phyloP scores from a whole-genome alignment of 2,797 vertebrate genomes.

The Clamator glandarius region DNA sequence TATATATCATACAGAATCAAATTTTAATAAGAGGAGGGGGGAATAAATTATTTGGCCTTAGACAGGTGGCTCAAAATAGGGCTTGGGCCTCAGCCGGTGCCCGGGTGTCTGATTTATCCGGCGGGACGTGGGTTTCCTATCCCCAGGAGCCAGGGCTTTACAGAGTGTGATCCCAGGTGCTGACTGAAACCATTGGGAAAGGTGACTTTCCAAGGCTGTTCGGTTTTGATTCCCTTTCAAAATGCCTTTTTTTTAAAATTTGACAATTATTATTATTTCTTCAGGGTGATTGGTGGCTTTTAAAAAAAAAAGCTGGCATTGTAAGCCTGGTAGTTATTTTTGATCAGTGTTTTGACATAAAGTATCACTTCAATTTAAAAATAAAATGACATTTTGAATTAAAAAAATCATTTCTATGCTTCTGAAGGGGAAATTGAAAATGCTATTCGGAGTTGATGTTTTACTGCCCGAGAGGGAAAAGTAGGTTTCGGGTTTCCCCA shows the following conservation, averaged over 20 bases:
- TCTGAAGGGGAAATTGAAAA: conserved; percentile 22
- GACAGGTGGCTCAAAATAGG: conserved; percentile 6
- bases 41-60: background rate
- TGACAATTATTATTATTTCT: background rate
- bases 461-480: background rate
- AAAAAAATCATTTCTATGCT: background rate
- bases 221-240: background rate
- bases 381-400: conserved; percentile 51
- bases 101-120: too few species aligned
- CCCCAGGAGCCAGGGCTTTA: too few species aligned
- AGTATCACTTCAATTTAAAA: conserved; percentile 51
- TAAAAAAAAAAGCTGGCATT: background rate
- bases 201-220: background rate
- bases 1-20: too few species aligned
- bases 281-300: background rate
- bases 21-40: background rate
- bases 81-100: too few species aligned
- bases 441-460: background rate
- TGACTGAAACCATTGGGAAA: accelerated
- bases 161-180: too few species aligned
- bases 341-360: conserved; percentile 39
- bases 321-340: conserved; percentile 27
- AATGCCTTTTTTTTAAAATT: background rate
- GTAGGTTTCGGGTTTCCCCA: conserved; percentile 3
- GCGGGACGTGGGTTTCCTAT: too few species aligned